phyloP scores from a whole-genome alignment of 2,113 vertebrate species.

The human region DNA sequence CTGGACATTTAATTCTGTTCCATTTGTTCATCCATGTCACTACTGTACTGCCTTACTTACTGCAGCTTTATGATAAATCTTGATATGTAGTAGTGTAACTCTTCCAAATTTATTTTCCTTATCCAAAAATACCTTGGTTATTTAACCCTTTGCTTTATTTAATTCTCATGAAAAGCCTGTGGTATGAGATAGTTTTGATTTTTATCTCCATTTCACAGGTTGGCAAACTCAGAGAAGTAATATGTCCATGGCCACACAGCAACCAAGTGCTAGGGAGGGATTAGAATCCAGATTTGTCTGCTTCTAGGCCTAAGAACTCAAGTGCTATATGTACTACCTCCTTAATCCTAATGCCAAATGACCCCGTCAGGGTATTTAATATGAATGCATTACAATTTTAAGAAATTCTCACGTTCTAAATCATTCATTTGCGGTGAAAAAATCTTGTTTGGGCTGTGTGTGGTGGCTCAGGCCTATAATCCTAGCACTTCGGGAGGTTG shows the following conservation, averaged over 20 bases:
- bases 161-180: neutral
- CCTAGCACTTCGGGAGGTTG: too few species aligned
- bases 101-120: neutral
- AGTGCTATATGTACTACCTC: neutral
- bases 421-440: constrained; percentile 14
- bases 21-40: neutral
- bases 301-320: neutral
- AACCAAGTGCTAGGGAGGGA: neutral
- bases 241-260: neutral
- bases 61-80: neutral
- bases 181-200: neutral
- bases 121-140: neutral
- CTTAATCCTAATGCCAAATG: neutral
- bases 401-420: neutral
- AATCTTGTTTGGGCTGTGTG: neutral
- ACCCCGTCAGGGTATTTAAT: neutral
- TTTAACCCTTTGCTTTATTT: neutral
- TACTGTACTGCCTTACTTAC: neutral
- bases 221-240: neutral
- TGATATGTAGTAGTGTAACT: neutral
- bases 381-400: neutral
- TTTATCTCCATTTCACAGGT: neutral
- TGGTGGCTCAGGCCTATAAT: too few species aligned
- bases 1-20: neutral
- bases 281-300: neutral